Evolutionary conservation across 64 coral and sea anemone genomes (phyloP), one percentile per base, ranked within the genome.

Genomic region (Dendrophyllia cribrosa): DNA sequence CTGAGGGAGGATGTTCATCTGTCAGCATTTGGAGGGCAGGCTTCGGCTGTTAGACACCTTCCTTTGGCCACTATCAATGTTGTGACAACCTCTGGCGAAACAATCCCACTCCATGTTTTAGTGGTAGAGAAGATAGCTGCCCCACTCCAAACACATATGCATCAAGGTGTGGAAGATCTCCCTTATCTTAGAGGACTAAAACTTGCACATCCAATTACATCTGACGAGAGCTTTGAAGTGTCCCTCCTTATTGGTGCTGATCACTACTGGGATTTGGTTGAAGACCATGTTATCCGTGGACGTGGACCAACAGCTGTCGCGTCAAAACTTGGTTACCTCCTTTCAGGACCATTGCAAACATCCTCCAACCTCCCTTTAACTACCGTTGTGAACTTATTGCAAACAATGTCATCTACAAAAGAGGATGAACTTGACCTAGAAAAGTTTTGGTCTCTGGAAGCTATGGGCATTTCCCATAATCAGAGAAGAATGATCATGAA

Each of bases 91-190:
- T 5, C 25, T 26, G 59, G 83, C 10, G 80, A 92, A 20, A 58
- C 77, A 78, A 87, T 86, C 24, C 82, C 91, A 59, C 70, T 92
- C 49, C 72, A 48, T 12, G 82, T 87, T 17, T 81, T 92, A 25
- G n/a, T 92, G 11, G 83, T 92, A 24, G 71, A 76, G 76, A 48
- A 78, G 14, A 94, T 94, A 13, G 92, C 92, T 16, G 73, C 92
- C 59, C 85, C 76, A 58, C 23, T 93, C 67, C 85, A 93, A 49
- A 75, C 51, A 43, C 67, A 53, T 16, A 19, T 67, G 43, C 9
- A 79, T 24, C 26, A 62, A 44, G 22, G 78, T 55, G 50, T 89
- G 74, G 24, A 61, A 53, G 65, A 58, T 51, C 58, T 89, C 44
- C 88, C 88, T 43, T 58, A 89, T 74, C 88, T 78, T 20, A 89